A percentile compares a stretch with the other conserved stretches of the same genome.
Evolutionary conservation across 1,140 invertebrate species (phyloP).

Genomic region (Sinonovacula constricta): DNA sequence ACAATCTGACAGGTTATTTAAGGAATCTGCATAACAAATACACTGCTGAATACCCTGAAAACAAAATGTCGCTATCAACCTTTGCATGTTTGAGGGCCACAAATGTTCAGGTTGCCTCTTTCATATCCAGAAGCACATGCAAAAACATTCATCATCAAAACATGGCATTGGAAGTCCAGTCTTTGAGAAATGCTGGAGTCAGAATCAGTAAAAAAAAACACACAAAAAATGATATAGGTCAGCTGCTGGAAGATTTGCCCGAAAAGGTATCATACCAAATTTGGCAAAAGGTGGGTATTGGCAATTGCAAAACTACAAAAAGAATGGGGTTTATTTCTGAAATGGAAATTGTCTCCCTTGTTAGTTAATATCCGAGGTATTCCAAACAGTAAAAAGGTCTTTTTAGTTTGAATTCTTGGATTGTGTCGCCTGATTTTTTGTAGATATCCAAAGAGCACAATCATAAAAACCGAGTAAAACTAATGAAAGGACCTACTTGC

Average conservation of each 20-base stretch:
- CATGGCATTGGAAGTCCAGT: conserved; percentile 28
- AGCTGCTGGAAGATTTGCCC: neutral
- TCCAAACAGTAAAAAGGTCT: no score
- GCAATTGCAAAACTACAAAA: neutral
- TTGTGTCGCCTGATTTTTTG: no score
- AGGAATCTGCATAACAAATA: conserved; percentile 30
- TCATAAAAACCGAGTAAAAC: no score
- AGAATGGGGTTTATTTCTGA: no score
- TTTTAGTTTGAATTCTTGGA: no score
- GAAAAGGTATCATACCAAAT: neutral
- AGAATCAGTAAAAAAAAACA: conserved; percentile 1
- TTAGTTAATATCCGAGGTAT: no score
- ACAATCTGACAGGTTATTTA: conserved; percentile 30
- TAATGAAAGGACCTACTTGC: no score
- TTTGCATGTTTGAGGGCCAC: conserved; percentile 16
- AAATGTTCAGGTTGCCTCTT: conserved; percentile 14
- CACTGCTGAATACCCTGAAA: neutral
- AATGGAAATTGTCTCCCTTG: no score
- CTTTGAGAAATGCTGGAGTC: conserved; percentile 4
- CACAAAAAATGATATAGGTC: conserved; percentile 23
- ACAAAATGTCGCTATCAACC: conserved; percentile 13
- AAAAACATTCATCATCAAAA: conserved; percentile 32
- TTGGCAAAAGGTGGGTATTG: conserved; percentile 16
- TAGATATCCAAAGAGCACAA: no score
- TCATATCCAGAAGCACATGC: conserved; percentile 38